Conservation (phyloP, 2,888 invertebrate genomes). For the Myopa tessellatipennis region DNA sequence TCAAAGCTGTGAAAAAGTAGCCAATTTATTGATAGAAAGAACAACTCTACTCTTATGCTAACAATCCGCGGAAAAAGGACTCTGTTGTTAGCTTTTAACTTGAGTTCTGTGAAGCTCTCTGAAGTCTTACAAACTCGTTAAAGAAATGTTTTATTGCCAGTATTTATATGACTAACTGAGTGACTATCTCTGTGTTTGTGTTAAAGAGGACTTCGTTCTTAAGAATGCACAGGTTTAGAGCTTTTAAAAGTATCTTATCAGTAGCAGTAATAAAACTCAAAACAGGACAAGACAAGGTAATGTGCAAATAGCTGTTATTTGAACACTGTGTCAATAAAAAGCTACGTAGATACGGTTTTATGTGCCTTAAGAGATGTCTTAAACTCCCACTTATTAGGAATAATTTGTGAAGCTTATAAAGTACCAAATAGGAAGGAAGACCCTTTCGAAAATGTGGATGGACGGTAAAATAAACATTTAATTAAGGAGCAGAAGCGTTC, state of each 20-base stretch:
- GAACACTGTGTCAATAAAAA: too few relatives aligned
- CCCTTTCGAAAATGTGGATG: too few relatives aligned
- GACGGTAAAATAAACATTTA: too few relatives aligned
- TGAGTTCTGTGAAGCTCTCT: background rate
- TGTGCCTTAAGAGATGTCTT: background rate
- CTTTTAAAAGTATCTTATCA: background rate
- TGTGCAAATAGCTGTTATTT: background rate
- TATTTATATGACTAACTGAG: background rate
- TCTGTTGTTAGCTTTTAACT: constrained; percentile 1
- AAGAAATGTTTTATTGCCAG: background rate
- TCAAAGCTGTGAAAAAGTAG: too few relatives aligned
- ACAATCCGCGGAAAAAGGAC: background rate
- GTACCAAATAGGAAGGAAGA: too few relatives aligned
- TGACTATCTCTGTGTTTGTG: background rate
- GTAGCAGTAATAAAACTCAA: background rate
- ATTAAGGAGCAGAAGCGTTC: too few relatives aligned
- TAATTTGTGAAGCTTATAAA: background rate
- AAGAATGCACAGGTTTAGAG: background rate
- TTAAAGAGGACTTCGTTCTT: background rate
- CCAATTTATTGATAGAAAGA: too few relatives aligned
- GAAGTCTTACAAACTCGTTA: background rate
- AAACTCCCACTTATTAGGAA: background rate
- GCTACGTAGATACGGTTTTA: too few relatives aligned
- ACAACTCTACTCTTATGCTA: background rate
- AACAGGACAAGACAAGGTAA: background rate